Percentiles rank a stretch among this genome's conserved stretches.
Conservation (phyloP, 2,797 vertebrate genomes). For the Scleropages formosus region DNA sequence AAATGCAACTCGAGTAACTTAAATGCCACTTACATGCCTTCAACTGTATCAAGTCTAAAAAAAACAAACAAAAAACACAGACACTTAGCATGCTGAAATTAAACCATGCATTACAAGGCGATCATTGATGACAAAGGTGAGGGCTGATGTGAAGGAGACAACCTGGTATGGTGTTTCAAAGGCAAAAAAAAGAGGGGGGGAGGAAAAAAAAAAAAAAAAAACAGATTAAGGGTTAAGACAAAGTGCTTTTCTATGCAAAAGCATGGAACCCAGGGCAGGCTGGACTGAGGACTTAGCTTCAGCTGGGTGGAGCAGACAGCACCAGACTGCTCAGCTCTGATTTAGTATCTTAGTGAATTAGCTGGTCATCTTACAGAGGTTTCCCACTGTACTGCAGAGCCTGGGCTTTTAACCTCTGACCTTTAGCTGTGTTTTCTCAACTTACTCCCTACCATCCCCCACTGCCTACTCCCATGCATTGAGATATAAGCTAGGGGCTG, state of each 20-base stretch:
- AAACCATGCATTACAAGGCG: slow-evolving; percentile 66
- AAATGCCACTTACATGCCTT: slow-evolving; percentile 88
- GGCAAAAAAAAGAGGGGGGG: not conserved
- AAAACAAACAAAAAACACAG: slow-evolving; percentile 66
- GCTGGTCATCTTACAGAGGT: not conserved
- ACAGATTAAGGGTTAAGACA: too few species aligned
- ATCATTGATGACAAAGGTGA: slow-evolving; percentile 8
- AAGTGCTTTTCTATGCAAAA: too few species aligned
- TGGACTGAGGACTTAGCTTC: not conserved
- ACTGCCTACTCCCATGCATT: not conserved
- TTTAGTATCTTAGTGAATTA: slow-evolving; percentile 3
- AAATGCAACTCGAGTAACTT: slow-evolving; percentile 58
- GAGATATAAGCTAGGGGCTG: not conserved
- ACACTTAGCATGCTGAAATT: slow-evolving; percentile 78
- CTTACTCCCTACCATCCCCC: not conserved
- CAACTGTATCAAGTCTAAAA: slow-evolving; percentile 84
- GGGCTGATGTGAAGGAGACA: slow-evolving; percentile 27
- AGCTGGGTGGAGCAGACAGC: not conserved
- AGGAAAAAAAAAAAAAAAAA: not conserved
- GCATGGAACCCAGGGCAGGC: not conserved
- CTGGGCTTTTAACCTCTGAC: not conserved
- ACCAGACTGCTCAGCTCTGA: not conserved
- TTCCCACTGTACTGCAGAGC: not conserved
- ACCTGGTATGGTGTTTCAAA: slow-evolving; percentile 26
- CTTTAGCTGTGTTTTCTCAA: not conserved